Conservation (phyloP, 1,140 invertebrate genomes). For the Parasteatoda tepidariorum region DNA sequence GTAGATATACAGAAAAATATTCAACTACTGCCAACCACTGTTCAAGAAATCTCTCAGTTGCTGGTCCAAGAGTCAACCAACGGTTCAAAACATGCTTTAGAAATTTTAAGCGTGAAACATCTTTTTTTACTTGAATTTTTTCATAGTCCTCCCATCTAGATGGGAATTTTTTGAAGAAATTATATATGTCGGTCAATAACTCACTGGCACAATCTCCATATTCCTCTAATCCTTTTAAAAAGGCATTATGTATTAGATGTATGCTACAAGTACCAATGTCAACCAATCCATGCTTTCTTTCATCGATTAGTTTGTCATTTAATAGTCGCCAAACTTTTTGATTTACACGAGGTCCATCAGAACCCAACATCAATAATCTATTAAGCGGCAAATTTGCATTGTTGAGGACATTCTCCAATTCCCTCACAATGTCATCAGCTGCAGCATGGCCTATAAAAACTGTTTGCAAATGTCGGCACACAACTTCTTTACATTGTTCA, state of each 20-base stretch:
- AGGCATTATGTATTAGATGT: conserved; percentile 55
- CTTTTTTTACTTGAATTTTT: conserved; percentile 56
- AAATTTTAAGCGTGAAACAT: conserved; percentile 61
- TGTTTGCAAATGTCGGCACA: conserved; percentile 19
- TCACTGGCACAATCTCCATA: conserved; percentile 61
- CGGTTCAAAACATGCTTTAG: conserved; percentile 63
- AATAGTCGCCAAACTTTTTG: conserved; percentile 16
- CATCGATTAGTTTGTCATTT: not conserved
- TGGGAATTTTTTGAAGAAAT: conserved; percentile 62
- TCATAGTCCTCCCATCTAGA: conserved; percentile 63
- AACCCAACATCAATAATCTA: conserved; percentile 30
- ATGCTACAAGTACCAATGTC: conserved; percentile 63
- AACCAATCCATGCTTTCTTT: conserved; percentile 20
- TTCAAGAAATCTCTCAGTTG: conserved; percentile 62
- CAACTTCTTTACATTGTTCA: conserved; percentile 1
- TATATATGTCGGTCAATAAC: conserved; percentile 1
- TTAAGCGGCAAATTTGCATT: not conserved
- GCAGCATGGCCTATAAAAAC: conserved; percentile 40
- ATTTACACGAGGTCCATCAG: conserved; percentile 48
- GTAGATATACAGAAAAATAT: conserved; percentile 60
- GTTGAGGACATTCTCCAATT: conserved; percentile 4
- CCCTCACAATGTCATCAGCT: conserved; percentile 10
- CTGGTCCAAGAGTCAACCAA: conserved; percentile 63
- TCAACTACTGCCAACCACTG: conserved; percentile 61
- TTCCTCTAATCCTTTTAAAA: conserved; percentile 61